Evolutionary conservation across 2,888 invertebrate species (phyloP).

Genomic region (Drosophila kambysellisi): DNA sequence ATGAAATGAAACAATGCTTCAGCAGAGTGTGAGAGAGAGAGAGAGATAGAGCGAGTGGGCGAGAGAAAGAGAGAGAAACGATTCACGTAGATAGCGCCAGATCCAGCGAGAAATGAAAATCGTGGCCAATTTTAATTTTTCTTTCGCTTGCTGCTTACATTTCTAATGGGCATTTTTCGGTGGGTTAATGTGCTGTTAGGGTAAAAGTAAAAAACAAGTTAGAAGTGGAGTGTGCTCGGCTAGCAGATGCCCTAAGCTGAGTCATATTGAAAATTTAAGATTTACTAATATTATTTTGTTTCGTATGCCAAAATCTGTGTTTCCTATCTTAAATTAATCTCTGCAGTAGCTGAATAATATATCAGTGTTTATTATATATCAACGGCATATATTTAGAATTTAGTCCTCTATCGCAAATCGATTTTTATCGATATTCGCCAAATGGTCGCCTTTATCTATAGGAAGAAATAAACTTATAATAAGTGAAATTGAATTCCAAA

Average conservation of each 20-base stretch:
- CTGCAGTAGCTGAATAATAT: background rate
- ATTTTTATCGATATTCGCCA: background rate
- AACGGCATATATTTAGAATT: background rate
- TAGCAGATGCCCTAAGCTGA: background rate
- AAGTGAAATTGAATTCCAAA: background rate
- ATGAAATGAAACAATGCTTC: conserved; percentile 82
- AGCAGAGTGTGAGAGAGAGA: conserved; percentile 39
- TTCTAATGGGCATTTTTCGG: conserved; percentile 77
- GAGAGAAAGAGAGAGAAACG: background rate
- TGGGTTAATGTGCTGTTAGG: conserved; percentile 81
- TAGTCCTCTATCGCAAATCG: background rate
- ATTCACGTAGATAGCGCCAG: conserved; percentile 26
- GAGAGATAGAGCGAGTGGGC: conserved; percentile 5
- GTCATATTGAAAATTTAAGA: background rate
- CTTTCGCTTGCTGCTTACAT: conserved; percentile 70
- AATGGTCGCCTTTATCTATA: background rate
- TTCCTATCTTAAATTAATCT: background rate
- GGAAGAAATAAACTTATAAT: background rate
- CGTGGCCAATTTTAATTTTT: conserved; percentile 85
- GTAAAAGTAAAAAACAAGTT: conserved; percentile 60
- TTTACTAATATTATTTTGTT: background rate
- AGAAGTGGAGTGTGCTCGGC: background rate
- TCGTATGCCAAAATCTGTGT: background rate
- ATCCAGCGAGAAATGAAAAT: conserved; percentile 76
- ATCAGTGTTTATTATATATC: background rate